Base-by-base conservation (phyloP, 2,888 invertebrate genomes). In the Erannis defoliaria region DNA sequence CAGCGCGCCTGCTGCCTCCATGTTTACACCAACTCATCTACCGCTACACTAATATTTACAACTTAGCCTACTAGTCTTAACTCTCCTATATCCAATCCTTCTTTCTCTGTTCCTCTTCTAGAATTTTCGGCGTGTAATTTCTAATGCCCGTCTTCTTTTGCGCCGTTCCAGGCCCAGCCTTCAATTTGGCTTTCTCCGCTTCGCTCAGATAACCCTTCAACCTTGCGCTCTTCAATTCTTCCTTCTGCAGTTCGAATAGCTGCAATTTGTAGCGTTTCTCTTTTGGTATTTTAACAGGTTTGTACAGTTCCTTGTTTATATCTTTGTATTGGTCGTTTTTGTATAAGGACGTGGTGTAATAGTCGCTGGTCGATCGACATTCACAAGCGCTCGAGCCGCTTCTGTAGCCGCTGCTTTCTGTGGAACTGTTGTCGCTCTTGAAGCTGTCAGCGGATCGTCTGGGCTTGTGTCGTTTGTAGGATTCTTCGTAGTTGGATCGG, bases 91-190 rank as follows among this genome's bases (percentile, higher is more conserved):
- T 95, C 95, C 96, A 95, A 84, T 94, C 86, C 77, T 93, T 89
- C 77, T 92, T 90, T 67, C 83, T 86, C 73, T 88, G 93, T 57
- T 94, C 93, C 72, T 94, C 94, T 61, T 94, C 94, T 40, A 96
- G 84, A 62, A 95, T 95, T 82, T 96, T 96, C 18, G 96, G 96
- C 18, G 95, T 96, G 71, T 96, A 96, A 81, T 96, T 96, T 68
- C 96, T 93, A 69, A 96, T 95, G 46, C 95, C 94, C 57, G 89
- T 93, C 71, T 91, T 94, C 80, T 93, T 95, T 64, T 86, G 79
- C 64, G 80, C 84, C 9, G 86, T 77, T 8, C 76, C 81, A 3
- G 85, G 76, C 6, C 75, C 81, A 9, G 77, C 70, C 62, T 93
- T 92, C 1, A 89, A 82, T 77, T 93, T 93, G 37, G 91, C 90